Conservation (phyloP, 1,140 invertebrate genomes). For the Campoletis sonorensis region DNA sequence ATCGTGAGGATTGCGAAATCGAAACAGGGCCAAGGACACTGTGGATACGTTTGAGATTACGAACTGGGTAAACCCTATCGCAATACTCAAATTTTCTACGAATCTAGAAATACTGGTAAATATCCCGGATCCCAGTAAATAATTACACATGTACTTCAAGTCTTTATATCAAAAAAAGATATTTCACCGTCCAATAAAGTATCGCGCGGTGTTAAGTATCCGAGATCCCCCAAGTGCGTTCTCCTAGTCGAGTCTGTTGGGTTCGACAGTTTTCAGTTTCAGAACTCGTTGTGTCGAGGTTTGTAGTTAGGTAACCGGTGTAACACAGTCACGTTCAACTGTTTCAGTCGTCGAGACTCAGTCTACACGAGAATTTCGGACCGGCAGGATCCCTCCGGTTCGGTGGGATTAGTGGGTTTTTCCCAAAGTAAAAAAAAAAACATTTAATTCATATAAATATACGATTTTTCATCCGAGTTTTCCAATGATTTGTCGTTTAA, state of each 20-base stretch:
- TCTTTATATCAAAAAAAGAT: no score
- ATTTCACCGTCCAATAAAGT: not conserved
- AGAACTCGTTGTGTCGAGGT: conserved; percentile 52
- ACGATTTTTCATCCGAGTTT: not conserved
- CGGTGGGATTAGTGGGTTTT: conserved; percentile 37
- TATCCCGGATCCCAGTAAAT: conserved; percentile 24
- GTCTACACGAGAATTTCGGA: conserved; percentile 58
- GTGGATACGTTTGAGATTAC: not conserved
- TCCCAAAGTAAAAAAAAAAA: not conserved
- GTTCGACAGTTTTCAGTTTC: conserved; percentile 22
- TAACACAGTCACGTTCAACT: conserved; percentile 51
- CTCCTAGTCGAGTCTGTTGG: conserved; percentile 22
- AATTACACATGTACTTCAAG: not conserved
- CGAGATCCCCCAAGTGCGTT: not conserved
- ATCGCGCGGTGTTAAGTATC: not conserved
- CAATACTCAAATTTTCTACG: not conserved
- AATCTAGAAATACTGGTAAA: not conserved
- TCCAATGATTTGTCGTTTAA: not conserved
- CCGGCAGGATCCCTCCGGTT: conserved; percentile 49
- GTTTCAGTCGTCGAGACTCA: conserved; percentile 55
- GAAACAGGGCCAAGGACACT: conserved; percentile 22
- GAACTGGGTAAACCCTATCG: conserved; percentile 20
- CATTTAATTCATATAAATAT: not conserved
- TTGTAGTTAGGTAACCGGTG: conserved; percentile 57
- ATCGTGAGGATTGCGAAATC: conserved; percentile 20